Percentiles rank a stretch among this genome's conserved stretches.
phyloP scores from a whole-genome alignment of 2,888 invertebrate species.

The Asteroscopus sphinx region DNA sequence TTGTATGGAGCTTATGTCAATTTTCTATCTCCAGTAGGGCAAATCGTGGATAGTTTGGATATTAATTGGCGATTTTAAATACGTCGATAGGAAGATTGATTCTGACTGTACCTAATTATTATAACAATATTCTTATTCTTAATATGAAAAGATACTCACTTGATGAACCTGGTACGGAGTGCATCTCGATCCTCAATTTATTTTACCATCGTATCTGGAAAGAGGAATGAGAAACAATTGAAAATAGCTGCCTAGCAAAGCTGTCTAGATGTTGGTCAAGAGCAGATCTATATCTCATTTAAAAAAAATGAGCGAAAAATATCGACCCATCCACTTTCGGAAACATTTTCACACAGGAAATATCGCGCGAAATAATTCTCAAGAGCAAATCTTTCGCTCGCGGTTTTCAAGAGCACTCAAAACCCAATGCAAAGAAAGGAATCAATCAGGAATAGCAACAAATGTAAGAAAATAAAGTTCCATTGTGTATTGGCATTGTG shows the following conservation, averaged over 20 bases:
- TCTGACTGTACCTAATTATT: no score
- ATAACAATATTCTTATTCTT: no score
- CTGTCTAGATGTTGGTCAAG: no score
- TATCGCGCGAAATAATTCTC: constrained; percentile 66
- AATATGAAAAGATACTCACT: constrained; percentile 65
- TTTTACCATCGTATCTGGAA: constrained; percentile 60
- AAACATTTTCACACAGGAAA: constrained; percentile 63
- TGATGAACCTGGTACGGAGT: constrained; percentile 73
- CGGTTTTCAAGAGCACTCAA: constrained; percentile 72
- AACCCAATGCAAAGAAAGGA: constrained; percentile 69
- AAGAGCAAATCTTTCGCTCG: constrained; percentile 60
- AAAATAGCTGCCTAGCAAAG: no score
- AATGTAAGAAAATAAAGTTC: constrained; percentile 84
- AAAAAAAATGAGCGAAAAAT: constrained; percentile 11
- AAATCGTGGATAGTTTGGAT: no score
- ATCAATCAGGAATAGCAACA: constrained; percentile 81
- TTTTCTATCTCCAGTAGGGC: no score
- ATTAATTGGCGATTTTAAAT: no score
- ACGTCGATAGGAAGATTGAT: no score
- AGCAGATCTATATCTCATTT: no score
- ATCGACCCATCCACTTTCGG: constrained; percentile 5
- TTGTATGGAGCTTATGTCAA: no score
- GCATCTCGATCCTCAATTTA: constrained; percentile 68
- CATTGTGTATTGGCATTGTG: constrained; percentile 70
- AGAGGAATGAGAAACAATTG: constrained; percentile 11